phyloP scores from a whole-genome alignment of 2,888 invertebrate genomes.

The Clunio marinus region DNA sequence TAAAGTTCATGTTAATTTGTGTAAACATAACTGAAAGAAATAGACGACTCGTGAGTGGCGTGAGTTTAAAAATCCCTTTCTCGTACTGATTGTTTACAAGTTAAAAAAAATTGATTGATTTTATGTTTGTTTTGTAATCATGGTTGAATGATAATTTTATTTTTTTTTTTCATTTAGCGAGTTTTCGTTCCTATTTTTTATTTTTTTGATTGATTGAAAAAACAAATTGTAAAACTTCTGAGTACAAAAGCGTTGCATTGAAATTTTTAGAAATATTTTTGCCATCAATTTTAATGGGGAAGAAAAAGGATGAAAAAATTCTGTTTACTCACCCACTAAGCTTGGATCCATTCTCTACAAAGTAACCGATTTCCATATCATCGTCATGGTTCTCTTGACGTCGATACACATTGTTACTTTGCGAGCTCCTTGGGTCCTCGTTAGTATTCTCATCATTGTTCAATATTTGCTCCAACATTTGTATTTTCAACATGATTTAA shows the following conservation, averaged over 20 bases:
- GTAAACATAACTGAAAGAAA: too few species aligned
- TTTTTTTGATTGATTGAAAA: too few species aligned
- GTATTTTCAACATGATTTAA: slow-evolving; percentile 65
- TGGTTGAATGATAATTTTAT: slow-evolving; percentile 2
- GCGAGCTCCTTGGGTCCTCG: slow-evolving; percentile 27
- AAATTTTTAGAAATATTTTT: neutral
- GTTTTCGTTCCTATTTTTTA: too few species aligned
- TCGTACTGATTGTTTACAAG: neutral
- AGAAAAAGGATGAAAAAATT: too few species aligned
- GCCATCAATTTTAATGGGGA: neutral
- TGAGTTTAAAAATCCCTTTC: too few species aligned
- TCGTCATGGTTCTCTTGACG: slow-evolving; percentile 4
- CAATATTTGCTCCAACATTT: slow-evolving; percentile 66
- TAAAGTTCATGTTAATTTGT: too few species aligned
- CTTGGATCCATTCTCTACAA: slow-evolving; percentile 25
- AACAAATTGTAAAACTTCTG: too few species aligned
- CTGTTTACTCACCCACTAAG: slow-evolving; percentile 22
- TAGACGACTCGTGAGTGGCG: too few species aligned
- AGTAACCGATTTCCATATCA: slow-evolving; percentile 26
- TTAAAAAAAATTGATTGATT: slow-evolving; percentile 14
- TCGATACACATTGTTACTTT: slow-evolving; percentile 4
- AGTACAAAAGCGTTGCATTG: too few species aligned
- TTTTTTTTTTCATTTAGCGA: too few species aligned
- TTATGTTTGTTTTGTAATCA: slow-evolving; percentile 16
- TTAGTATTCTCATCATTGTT: slow-evolving; percentile 35